These are phyloP conservation scores for Bos indicus DNA, from an alignment of 2,113 vertebrate genomes.

Conservation along the genomic window DNA sequence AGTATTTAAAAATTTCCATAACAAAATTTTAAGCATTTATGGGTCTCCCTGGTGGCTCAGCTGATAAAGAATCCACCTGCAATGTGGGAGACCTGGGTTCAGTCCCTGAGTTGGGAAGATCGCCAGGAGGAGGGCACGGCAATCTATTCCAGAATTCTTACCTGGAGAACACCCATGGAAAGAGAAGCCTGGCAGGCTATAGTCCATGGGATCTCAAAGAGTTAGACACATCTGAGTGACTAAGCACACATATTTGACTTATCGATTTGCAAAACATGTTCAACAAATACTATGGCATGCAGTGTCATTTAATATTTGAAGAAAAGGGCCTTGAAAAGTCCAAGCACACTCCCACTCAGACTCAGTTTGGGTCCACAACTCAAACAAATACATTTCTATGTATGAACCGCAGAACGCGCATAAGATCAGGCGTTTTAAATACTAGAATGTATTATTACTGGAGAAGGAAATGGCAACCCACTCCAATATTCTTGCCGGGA, in stretches of 20 bases:
- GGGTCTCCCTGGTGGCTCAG: not conserved
- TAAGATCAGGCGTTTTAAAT: not conserved
- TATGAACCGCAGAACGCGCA: not conserved
- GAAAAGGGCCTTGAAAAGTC: not conserved
- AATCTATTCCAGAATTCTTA: not conserved
- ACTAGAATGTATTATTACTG: not conserved
- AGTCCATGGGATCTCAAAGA: not conserved
- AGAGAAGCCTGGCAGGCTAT: not conserved
- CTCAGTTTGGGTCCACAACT: not conserved
- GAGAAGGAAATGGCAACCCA: not conserved
- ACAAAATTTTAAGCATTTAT: not conserved
- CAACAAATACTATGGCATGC: not conserved
- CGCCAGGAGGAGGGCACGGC: accelerated
- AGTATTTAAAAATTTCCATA: conserved; percentile 20
- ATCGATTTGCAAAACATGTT: not conserved
- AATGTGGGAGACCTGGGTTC: not conserved
- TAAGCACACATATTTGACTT: not conserved
- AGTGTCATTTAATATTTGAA: not conserved
- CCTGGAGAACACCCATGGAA: not conserved
- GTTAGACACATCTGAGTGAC: not conserved
- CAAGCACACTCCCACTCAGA: not conserved
- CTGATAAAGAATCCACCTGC: not conserved
- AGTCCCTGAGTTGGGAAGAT: not conserved
- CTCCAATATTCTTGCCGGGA: not conserved
- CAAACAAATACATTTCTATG: not conserved